Evolutionary conservation across 2,888 invertebrate genomes (phyloP), one percentile per base, ranked within the genome.

Genomic region (Pachycephus smyrnensis): DNA sequence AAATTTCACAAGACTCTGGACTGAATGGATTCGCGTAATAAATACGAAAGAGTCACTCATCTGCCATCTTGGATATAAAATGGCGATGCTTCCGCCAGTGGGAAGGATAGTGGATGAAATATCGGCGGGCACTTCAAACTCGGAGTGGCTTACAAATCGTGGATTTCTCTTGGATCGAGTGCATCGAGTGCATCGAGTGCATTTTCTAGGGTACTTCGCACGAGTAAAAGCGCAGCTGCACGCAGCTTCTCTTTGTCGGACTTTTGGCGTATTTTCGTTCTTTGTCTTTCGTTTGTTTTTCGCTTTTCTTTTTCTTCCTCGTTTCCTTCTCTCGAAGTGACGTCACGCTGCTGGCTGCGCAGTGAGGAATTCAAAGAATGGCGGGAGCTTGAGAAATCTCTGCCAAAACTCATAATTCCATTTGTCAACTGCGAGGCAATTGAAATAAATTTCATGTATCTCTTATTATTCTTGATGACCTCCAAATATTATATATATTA

Each of bases 141-240:
- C 84, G 83, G 83, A 86, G 86, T 86, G 82, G 86, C 85, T 86
- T 86, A 85, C 86, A 84, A 86, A 86, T 86, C 85, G 86, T 77
- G 82, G 82, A 86, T 86, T 86, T 86, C 85, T 35, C 36, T 71
- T 15, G 71, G 12, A 32, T 71, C 33, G 33, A 33, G 33, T 33
- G 40, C 40, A 40, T 40, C 40, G 15, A 40, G 40, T 40, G 40
- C 40, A 40, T 40, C 40, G 40, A 55, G 40, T 55, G 40, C 40
- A 55, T 55, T 6, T 23, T 23, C 40, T 23, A 23, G 9, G 40
- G 9, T 55, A 15, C 40, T 40, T 15, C 1, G 1, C 15, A 40
- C 40, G 9, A 55, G 40, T 15, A 55, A 55, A 55, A 23, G 40
- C 15, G 40, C 15, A 40, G 40, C 37, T 37, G 12, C 37, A 4